These are phyloP conservation scores for Numenius phaeopus DNA, from an alignment of 2,797 vertebrate species.

Conservation along the genomic window DNA sequence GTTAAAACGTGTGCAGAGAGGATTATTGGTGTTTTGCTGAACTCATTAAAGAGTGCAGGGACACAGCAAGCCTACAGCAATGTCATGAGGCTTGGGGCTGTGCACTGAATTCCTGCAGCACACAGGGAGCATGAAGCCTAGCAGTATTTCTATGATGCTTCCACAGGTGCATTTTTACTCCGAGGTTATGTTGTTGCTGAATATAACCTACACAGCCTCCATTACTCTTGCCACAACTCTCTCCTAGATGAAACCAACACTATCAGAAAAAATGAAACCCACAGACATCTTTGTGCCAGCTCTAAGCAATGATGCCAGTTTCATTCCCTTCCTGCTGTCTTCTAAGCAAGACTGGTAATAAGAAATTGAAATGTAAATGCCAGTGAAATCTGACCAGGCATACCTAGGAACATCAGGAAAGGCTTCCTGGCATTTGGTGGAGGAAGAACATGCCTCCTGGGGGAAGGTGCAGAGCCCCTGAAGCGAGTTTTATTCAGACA, in stretches of 20 bases:
- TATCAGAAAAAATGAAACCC: neutral
- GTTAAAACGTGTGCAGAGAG: neutral
- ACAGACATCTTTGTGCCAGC: neutral
- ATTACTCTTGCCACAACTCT: neutral
- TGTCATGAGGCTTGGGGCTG: neutral
- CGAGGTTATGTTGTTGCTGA: neutral
- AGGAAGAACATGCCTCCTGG: neutral
- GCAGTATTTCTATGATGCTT: neutral
- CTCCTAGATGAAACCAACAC: neutral
- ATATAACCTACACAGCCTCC: neutral
- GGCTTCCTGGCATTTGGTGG: neutral
- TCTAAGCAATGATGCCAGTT: neutral
- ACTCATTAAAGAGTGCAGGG: neutral
- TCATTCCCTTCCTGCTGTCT: neutral
- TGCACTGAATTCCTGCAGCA: neutral
- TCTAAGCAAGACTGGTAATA: neutral
- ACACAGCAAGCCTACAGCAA: neutral
- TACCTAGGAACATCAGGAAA: neutral
- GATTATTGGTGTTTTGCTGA: neutral
- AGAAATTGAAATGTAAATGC: neutral
- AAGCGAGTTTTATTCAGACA: neutral
- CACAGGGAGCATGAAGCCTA: neutral
- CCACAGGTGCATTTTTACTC: neutral
- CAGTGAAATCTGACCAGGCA: neutral
- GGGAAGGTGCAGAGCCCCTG: neutral